Conservation (phyloP, 2,113 vertebrate genomes). For the Platichthys stellatus region DNA sequence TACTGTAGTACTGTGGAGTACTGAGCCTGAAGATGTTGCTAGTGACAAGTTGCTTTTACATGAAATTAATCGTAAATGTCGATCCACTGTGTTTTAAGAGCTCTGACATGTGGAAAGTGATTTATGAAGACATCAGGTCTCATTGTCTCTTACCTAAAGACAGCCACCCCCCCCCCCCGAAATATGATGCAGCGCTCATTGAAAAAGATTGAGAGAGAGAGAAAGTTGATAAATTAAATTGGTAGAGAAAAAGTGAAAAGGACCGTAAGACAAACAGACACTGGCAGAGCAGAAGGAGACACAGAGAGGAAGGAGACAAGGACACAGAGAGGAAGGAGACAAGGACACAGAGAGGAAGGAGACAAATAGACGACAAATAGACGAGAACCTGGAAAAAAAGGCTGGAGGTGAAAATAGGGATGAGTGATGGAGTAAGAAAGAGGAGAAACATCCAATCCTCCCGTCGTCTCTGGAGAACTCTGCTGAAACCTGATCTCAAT, state of each 20-base stretch:
- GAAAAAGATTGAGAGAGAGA: neutral
- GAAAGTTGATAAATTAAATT: neutral
- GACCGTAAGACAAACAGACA: too few species aligned
- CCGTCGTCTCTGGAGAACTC: conserved; percentile 53
- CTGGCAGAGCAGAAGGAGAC: neutral
- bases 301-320: neutral
- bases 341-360: neutral
- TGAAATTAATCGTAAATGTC: neutral
- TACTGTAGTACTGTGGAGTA: too few species aligned
- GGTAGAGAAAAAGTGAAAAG: neutral
- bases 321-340: neutral
- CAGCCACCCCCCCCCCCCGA: neutral
- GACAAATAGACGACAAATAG: conserved; percentile 21
- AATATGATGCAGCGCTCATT: neutral
- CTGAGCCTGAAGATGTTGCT: too few species aligned
- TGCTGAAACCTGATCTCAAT: conserved; percentile 64
- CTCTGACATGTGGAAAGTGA: too few species aligned
- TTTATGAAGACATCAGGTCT: neutral
- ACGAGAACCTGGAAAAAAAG: conserved; percentile 5
- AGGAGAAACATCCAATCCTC: conserved; percentile 39
- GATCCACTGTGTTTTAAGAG: neutral
- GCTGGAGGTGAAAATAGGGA: neutral
- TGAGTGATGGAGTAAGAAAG: conserved; percentile 33
- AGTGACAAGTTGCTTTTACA: neutral
- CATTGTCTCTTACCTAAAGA: neutral